Base-by-base conservation (phyloP, 2,113 vertebrate species). In the Polypterus senegalus region DNA sequence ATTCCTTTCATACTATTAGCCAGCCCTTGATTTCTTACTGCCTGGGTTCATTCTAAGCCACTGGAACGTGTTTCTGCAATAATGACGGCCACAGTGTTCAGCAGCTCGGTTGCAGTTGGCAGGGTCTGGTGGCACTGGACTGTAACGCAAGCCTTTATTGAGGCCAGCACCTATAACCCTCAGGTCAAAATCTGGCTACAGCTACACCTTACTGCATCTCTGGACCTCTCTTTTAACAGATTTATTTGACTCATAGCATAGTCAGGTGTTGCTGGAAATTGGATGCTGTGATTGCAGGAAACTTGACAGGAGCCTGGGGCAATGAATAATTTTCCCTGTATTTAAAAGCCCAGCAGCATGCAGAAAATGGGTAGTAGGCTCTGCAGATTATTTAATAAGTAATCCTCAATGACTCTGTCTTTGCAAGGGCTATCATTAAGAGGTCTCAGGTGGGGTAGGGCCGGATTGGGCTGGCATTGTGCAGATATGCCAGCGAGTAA, bases 261-360 rank as follows among this genome's bases (percentile, higher is more conserved):
- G 86, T 73, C 67, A 72, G 74, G 74, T 71, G 73, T 76, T 71
- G 66, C 76, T 83, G 79, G 74, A 81, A 82, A 87, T 83, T 84
- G 85, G 81, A 83, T 83, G 81, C 84, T 82, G 82, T 78, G 78
- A 88, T 83, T 82, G 81, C 84, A 27, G 27, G 82, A 85, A 88
- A 83, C 86, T 88, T 83, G 86, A 74, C 68, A 58, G 77, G 83
- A 76, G 83, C 86, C 85, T 68, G 59, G 68, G 85, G 85, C 83
- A 71, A 69, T 75, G 83, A 85, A 84, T 86, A 84, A 83, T 86
- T 88, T 87, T 87, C 82, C 83, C 86, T 87, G 83, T 86, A 86
- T 84, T 86, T 81, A 61, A 62, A 54, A 47, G 49, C 11, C 48
- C 4, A 52, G 51, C 51, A 52, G 51, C 51, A 52, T 52, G 51